Evolutionary conservation across 2,888 invertebrate species (phyloP).

Genomic region (Mesorhabditis spiculigera): DNA sequence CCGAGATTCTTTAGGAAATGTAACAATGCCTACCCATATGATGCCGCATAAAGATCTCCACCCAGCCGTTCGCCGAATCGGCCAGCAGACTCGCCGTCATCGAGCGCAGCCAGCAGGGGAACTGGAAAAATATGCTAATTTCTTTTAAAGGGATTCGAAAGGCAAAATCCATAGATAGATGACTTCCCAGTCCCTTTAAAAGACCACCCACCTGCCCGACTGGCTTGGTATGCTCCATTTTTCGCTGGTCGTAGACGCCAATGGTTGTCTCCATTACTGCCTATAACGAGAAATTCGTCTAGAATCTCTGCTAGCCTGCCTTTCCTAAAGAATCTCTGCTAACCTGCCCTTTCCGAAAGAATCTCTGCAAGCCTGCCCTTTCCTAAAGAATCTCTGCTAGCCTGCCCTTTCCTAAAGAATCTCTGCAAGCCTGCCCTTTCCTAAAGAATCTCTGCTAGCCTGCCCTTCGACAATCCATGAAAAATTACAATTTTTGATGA

Average conservation of each 20-base stretch:
- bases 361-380: neutral
- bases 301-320: neutral
- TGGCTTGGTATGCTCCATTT: neutral
- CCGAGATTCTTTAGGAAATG: neutral
- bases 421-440: neutral
- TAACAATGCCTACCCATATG: neutral
- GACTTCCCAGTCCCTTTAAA: too few relatives aligned
- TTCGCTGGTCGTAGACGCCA: neutral
- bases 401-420: neutral
- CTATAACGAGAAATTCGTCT: neutral
- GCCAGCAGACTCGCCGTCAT: slow-evolving; percentile 5
- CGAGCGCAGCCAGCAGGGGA: neutral
- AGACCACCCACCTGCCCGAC: neutral
- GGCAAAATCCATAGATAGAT: too few relatives aligned
- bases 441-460: neutral
- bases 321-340: neutral
- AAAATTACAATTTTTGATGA: neutral
- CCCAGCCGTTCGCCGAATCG: neutral
- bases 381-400: neutral
- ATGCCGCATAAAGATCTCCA: neutral
- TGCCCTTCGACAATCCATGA: neutral
- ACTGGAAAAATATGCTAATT: neutral
- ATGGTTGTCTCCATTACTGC: neutral
- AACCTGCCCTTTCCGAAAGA: neutral
- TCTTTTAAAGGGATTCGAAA: neutral